Evolutionary conservation across 23 tunicate genomes (phyloP), one percentile per base, ranked within the genome.

Genomic region (Oikopleura albicans): DNA sequence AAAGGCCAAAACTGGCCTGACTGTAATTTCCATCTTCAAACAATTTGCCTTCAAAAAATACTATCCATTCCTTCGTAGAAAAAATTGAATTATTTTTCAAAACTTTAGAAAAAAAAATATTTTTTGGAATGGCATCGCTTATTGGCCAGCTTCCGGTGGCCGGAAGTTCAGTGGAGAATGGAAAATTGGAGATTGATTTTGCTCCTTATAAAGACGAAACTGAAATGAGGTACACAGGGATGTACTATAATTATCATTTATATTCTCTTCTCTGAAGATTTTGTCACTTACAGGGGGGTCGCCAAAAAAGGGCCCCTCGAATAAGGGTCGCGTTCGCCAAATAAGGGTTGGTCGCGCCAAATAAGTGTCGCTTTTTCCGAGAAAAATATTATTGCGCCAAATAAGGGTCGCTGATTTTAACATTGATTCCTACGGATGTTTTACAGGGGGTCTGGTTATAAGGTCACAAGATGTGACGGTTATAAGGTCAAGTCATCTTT

Each of bases 131-230:
- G 27, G 28, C 79, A 22, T 16, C 27, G 35, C 79, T 71, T 34
- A 71, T 71, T 2, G 35, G 31, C 37, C 28, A 71, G 31, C 79
- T 71, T 34, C 79, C 79, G 4, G 79, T 29, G 4, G 79, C 79
- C 79, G 35, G n/a, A n/a, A n/a, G n/a, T n/a, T n/a, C n/a, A n/a
- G n/a, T n/a, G n/a, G n/a, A n/a, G n/a, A 29, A 31, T 2, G 31
- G 31, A 16, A 71, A 31, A 4, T 37, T 2, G 31, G 37, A 71
- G 31, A 29, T 71, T 2, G 35, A 27, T 22, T 71, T 12, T 71
- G 79, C 79, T 12, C 79, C 79, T 2, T 71, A 71, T 29, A 27
- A 71, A 71, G 79, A 71, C 37, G 79, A 71, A 71, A 71, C 79
- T 2, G 79, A 71, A 71, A 71, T 71, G 79, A 71, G 79, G 37